Evolutionary conservation across 1,140 invertebrate genomes (phyloP).

Genomic region (Frieseomelitta varia): DNA sequence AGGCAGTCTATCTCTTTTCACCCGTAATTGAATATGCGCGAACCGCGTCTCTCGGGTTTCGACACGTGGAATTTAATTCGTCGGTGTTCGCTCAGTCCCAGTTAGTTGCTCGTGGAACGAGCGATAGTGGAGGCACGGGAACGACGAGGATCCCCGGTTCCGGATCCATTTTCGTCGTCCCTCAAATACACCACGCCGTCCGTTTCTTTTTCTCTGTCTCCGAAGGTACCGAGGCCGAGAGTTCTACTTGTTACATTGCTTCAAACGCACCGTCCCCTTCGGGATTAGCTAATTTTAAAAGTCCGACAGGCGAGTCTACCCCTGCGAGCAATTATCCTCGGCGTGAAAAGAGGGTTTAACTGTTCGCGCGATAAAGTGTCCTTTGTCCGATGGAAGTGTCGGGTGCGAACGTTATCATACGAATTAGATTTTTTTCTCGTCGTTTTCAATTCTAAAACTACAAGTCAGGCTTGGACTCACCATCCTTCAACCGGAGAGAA

Average conservation of each 20-base stretch:
- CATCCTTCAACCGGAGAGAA: too few species aligned
- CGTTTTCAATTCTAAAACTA: too few species aligned
- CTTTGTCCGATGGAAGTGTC: not conserved
- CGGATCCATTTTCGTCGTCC: conserved; percentile 48
- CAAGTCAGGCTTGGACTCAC: too few species aligned
- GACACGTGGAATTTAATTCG: too few species aligned
- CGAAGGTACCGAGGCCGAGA: conserved; percentile 5
- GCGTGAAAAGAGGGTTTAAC: not conserved
- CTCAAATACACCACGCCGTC: conserved; percentile 7
- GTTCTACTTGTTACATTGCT: conserved; percentile 42
- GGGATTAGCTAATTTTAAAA: conserved; percentile 40
- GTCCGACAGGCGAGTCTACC: not conserved
- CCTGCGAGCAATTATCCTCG: not conserved
- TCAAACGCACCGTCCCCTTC: conserved; percentile 22
- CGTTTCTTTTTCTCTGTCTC: conserved; percentile 33
- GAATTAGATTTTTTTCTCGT: too few species aligned
- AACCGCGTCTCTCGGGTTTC: too few species aligned
- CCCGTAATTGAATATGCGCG: too few species aligned
- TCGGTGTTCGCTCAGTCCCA: too few species aligned
- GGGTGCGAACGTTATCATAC: too few species aligned
- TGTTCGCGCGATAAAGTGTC: not conserved
- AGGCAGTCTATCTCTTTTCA: too few species aligned
- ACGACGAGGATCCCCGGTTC: conserved; percentile 44
- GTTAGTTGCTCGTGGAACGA: conserved; percentile 5
- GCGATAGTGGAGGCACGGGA: not conserved